phyloP scores from a whole-genome alignment of 2,797 vertebrate species.

The Varecia variegata region DNA sequence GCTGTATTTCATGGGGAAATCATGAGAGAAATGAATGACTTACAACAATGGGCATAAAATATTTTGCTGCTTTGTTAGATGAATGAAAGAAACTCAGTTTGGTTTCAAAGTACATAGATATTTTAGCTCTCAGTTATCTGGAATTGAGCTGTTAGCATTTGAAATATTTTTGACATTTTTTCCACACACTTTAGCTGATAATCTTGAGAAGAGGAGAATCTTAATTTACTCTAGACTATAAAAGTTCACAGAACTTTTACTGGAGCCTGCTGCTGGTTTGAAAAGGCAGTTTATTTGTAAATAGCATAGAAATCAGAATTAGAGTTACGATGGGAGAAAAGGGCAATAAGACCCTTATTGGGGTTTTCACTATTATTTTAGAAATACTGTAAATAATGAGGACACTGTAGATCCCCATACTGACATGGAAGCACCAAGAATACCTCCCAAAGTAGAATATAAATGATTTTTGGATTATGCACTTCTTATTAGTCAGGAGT shows the following conservation, averaged over 20 bases:
- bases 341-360: background rate
- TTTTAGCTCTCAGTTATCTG: background rate
- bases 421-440: constrained; percentile 26
- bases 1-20: background rate
- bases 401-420: background rate
- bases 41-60: background rate
- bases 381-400: background rate
- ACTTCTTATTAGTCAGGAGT: background rate
- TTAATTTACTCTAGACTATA: background rate
- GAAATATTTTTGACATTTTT: background rate
- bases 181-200: background rate
- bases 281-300: constrained; percentile 10
- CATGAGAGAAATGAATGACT: background rate
- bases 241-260: background rate
- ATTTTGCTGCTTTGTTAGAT: background rate
- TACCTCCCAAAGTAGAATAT: background rate
- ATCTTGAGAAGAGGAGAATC: background rate
- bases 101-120: background rate
- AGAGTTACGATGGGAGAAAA: background rate
- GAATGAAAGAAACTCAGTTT: background rate
- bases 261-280: background rate
- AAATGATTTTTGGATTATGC: background rate
- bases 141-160: background rate
- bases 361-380: constrained; percentile 10
- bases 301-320: background rate